Conservation (phyloP, 2,888 invertebrate species). For the Melangyna quadrimaculata region DNA sequence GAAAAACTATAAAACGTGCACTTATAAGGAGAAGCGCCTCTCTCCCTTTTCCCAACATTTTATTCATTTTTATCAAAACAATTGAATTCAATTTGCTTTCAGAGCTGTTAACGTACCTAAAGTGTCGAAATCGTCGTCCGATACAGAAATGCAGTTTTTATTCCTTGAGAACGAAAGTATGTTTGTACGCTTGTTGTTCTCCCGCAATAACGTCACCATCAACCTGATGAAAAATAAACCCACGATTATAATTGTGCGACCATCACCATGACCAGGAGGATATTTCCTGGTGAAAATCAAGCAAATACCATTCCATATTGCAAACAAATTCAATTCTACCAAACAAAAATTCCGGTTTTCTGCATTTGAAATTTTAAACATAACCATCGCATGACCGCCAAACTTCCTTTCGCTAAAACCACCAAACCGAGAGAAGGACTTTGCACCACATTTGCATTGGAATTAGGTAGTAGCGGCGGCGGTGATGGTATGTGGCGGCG, state of each 20-base stretch:
- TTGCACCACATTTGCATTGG: conserved; percentile 36
- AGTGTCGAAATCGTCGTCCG: background rate
- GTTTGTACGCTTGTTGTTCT: no score
- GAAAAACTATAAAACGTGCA: no score
- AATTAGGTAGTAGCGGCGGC: background rate
- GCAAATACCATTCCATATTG: conserved; percentile 11
- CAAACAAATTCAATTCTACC: conserved; percentile 17
- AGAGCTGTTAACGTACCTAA: background rate
- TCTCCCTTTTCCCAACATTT: background rate
- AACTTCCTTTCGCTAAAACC: background rate
- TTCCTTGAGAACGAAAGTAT: background rate
- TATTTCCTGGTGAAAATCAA: background rate
- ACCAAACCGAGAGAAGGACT: background rate
- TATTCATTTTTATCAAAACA: background rate
- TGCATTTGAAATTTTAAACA: conserved; percentile 13
- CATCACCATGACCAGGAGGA: background rate
- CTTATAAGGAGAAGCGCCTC: background rate
- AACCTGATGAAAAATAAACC: background rate
- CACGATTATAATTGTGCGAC: background rate
- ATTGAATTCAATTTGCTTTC: background rate
- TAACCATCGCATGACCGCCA: conserved; percentile 19
- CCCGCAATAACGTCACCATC: background rate
- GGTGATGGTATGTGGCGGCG: background rate
- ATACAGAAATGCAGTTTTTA: background rate
- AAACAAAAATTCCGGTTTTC: conserved; percentile 31